Percentiles rank a stretch among this genome's conserved stretches.
Conservation (phyloP, 2,113 vertebrate genomes). For the Ictalurus furcatus region DNA sequence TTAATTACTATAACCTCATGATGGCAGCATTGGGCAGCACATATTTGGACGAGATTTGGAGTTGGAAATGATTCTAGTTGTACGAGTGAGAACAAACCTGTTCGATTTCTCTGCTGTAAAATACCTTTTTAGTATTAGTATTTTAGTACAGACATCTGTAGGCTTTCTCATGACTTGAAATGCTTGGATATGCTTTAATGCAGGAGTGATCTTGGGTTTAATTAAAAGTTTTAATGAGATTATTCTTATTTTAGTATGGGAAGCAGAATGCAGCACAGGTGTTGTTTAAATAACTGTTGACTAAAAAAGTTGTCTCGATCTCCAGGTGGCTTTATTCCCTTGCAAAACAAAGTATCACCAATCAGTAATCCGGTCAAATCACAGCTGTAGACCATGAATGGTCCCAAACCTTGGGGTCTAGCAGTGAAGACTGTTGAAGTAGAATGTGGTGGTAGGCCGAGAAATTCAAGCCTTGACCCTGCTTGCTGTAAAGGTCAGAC, state of each 20-base stretch:
- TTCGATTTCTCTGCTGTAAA: background rate
- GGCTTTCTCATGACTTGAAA: background rate
- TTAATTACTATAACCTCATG: constrained; percentile 16
- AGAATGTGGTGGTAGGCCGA: background rate
- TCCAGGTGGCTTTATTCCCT: background rate
- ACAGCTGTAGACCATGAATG: background rate
- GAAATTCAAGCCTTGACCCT: background rate
- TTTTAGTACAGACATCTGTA: background rate
- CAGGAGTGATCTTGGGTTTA: background rate
- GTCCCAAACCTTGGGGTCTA: background rate
- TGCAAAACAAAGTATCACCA: background rate
- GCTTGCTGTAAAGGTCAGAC: background rate
- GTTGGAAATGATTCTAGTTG: background rate
- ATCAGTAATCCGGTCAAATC: background rate
- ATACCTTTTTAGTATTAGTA: background rate
- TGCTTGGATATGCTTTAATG: background rate
- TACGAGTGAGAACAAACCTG: background rate
- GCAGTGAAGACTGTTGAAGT: background rate
- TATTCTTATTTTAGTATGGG: background rate
- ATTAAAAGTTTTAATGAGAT: background rate
- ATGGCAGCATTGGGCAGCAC: constrained; percentile 32
- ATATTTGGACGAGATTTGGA: background rate
- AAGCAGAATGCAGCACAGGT: background rate
- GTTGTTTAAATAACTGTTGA: background rate
- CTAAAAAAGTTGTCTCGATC: background rate